Evolutionary conservation across 2,797 vertebrate species (phyloP).

Genomic region (Schizopygopsis malacanthus): DNA sequence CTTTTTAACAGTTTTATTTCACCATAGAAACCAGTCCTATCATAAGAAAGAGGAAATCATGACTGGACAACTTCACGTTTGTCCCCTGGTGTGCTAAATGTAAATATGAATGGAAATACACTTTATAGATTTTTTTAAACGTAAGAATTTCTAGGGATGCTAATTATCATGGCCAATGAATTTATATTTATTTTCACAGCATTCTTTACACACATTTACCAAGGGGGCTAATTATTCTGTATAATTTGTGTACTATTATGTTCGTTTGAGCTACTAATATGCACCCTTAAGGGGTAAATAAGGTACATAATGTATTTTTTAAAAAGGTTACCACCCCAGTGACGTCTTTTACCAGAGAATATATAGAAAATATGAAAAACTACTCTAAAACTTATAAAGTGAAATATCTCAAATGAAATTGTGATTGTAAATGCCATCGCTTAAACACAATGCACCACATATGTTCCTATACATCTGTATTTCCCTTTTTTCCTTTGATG

Average conservation of each 20-base stretch:
- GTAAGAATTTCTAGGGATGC: no score
- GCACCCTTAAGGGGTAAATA: background rate
- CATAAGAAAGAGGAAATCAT: background rate
- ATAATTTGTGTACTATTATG: no score
- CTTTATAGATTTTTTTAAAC: no score
- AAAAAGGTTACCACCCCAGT: no score
- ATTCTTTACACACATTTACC: no score
- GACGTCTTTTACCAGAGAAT: background rate
- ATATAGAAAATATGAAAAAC: background rate
- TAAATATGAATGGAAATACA: background rate
- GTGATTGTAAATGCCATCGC: no score
- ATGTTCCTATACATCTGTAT: background rate
- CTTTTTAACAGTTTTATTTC: no score
- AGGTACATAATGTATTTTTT: background rate
- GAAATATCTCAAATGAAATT: background rate
- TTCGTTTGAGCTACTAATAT: no score
- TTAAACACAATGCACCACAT: background rate
- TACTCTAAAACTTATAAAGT: background rate
- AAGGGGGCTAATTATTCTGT: no score
- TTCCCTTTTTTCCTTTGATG: background rate
- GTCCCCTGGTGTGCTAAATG: background rate
- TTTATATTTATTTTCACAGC: no score
- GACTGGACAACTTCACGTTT: background rate
- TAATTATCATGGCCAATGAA: no score
- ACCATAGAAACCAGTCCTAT: no score